Percentiles rank a stretch among this genome's conserved stretches.
Evolutionary conservation across 2,888 invertebrate genomes (phyloP).

Genomic region (Cephus sareptanus): DNA sequence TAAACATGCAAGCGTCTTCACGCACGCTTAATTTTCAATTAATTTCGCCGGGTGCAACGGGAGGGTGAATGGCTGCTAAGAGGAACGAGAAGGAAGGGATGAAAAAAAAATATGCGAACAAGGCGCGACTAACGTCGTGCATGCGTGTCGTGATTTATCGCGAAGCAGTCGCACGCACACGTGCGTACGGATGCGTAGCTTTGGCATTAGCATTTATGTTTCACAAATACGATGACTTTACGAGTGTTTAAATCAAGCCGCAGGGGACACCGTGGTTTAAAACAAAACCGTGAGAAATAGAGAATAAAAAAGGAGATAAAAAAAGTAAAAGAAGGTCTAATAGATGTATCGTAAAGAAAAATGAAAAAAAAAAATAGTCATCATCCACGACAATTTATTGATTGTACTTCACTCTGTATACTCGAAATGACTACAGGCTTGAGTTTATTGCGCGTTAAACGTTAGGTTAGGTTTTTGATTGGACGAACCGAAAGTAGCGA

Average conservation of each 20-base stretch:
- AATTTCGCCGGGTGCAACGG: slow-evolving; percentile 36
- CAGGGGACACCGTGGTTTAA: neutral
- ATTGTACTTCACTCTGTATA: neutral
- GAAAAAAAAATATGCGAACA: slow-evolving; percentile 46
- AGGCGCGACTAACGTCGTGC: slow-evolving; percentile 46
- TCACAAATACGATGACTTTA: slow-evolving; percentile 40
- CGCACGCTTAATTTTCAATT: slow-evolving; percentile 53
- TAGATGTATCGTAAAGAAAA: neutral
- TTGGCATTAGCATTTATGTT: slow-evolving; percentile 48
- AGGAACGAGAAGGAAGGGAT: slow-evolving; percentile 10
- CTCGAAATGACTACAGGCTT: neutral
- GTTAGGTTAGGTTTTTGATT: neutral
- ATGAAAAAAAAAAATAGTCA: neutral
- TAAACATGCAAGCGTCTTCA: slow-evolving; percentile 23
- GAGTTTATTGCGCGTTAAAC: neutral
- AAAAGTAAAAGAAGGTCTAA: neutral
- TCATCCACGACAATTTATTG: neutral
- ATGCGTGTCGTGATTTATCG: slow-evolving; percentile 50
- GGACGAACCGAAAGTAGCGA: neutral
- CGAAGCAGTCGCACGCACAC: slow-evolving; percentile 26
- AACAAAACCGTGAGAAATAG: neutral
- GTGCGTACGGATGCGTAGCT: slow-evolving; percentile 12
- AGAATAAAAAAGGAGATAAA: neutral
- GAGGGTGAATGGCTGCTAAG: neutral
- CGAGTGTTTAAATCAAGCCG: slow-evolving; percentile 39